Base-by-base conservation (phyloP, 2,797 vertebrate genomes). In the Lagorchestes hirsutus region DNA sequence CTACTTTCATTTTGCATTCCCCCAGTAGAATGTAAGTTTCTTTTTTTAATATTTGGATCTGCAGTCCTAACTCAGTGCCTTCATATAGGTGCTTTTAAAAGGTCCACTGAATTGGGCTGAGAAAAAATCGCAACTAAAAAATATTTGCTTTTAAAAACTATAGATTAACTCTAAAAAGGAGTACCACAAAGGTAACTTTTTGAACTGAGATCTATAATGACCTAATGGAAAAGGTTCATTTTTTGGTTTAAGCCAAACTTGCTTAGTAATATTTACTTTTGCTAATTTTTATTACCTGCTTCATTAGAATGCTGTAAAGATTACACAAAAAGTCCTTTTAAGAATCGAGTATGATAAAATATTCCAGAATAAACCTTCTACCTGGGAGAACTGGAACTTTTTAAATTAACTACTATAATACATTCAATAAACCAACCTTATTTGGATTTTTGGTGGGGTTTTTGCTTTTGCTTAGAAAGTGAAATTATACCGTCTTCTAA, bases 321-420 rank as follows among this genome's bases (percentile, higher is more conserved):
- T 34, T 62, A 11, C 1, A 29, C 16, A 40, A 31, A 97, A 96
- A 97, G 46, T 94, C 92, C 95, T 92, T 93, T 2, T 29, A 92
- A 92, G 94, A 94, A 91, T 92, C 5, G 55, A 87, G 13, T n/a
- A 9, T 9, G 29, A 82, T n/a, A 56, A 93, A 56, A 91, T 28
- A 50, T 93, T 92, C 31, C 93, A 95, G 95, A 96, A 91, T 34
- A 96, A 96, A 95, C 18, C 67, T 67, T 54, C 3, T n/a, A 10
- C 28, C 3, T 3, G 29, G 40, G 67, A n/a, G n/a, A 34, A 12
- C 0, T 90, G 40, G 27, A 1, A 95, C 22, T 46, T 82, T 82
- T 46, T 24, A 46, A 82, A 82, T 24, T 24, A 82, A 13, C 9
- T 3, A 50, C 22, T 50, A 10, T 4, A 50, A 46, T 46, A 87